These are phyloP conservation scores for Phainopepla nitens DNA, from an alignment of 2,113 vertebrate species.

Conservation along the genomic window DNA sequence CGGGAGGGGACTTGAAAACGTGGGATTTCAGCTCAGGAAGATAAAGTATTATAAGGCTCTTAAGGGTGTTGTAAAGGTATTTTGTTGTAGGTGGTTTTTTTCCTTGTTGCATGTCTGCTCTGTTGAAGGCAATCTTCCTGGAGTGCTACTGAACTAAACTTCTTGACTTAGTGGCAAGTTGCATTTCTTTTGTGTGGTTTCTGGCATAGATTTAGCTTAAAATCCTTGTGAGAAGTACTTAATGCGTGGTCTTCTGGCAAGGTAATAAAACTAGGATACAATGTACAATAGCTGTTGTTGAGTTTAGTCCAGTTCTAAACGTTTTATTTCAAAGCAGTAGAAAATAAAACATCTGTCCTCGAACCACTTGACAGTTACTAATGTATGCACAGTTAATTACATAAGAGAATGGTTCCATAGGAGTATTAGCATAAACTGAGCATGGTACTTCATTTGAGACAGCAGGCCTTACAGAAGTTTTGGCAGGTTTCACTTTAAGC, in stretches of 20 bases:
- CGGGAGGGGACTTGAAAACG: not conserved
- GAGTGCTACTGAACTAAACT: not conserved
- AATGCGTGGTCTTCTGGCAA: not conserved
- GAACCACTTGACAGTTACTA: not conserved
- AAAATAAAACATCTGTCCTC: not conserved
- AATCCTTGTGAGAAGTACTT: not conserved
- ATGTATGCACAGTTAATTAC: not conserved
- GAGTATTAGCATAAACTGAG: not conserved
- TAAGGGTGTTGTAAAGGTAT: not conserved
- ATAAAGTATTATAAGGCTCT: accelerated
- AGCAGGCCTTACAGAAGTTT: not conserved
- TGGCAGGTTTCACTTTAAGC: not conserved
- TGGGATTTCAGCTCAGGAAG: not conserved
- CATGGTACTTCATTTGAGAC: not conserved
- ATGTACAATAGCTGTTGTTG: not conserved
- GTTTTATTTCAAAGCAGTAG: not conserved
- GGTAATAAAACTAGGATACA: not conserved
- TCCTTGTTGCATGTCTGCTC: not conserved
- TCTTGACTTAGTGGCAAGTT: not conserved
- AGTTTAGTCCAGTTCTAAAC: not conserved
- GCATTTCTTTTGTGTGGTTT: not conserved
- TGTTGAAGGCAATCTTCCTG: not conserved
- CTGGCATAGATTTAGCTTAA: not conserved
- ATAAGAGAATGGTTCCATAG: not conserved
- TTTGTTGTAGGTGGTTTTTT: not conserved